Conservation (phyloP, 1,140 invertebrate genomes). For the Notospermus geniculatus region DNA sequence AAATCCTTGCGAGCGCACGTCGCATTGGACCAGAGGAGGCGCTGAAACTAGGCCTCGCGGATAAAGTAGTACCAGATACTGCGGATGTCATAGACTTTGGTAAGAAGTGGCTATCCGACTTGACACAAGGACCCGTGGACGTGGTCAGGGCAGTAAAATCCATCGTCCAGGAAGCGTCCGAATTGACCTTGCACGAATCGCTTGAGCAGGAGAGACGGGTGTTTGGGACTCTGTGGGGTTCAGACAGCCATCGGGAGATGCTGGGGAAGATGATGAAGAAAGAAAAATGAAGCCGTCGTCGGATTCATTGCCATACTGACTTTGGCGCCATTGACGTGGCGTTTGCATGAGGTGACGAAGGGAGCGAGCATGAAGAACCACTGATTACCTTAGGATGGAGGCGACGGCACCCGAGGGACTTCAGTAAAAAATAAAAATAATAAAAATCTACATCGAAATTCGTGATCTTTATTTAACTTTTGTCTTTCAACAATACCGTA, state of each 20-base stretch:
- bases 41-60: constrained; percentile 47
- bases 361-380: no score
- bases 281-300: no score
- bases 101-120: constrained; percentile 49
- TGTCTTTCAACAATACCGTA: no score
- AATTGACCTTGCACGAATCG: constrained; percentile 30
- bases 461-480: no score
- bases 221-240: constrained; percentile 59
- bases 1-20: constrained; percentile 55
- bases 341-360: no score
- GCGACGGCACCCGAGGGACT: no score
- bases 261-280: constrained; percentile 28
- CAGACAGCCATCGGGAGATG: constrained; percentile 51
- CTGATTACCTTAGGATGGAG: no score
- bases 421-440: no score
- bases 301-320: no score
- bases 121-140: constrained; percentile 32
- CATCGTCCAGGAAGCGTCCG: constrained; percentile 42
- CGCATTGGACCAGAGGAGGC: constrained; percentile 53
- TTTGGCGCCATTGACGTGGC: no score
- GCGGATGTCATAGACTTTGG: constrained; percentile 36
- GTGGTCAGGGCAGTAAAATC: constrained; percentile 56
- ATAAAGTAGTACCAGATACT: constrained; percentile 36
- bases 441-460: no score
- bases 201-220: constrained; percentile 53